Conservation (phyloP, 2,113 vertebrate genomes). For the Bufo gargarizans region DNA sequence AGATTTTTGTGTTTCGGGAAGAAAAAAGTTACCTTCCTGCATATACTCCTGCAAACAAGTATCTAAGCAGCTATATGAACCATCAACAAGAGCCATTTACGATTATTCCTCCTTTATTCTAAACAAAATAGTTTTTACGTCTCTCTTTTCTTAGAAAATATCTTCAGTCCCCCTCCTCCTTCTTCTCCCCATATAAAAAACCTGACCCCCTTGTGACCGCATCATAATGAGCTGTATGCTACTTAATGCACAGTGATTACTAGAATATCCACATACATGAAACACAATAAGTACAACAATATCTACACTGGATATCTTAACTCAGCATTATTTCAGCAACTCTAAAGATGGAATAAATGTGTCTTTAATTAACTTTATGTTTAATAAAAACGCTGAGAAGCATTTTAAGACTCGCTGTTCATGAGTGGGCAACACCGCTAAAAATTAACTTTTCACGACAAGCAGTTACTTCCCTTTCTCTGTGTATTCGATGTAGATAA, state of each 20-base stretch:
- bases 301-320: too few relatives aligned
- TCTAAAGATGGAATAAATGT: too few relatives aligned
- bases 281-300: too few relatives aligned
- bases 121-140: too few relatives aligned
- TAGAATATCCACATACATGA: not conserved
- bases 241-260: not conserved
- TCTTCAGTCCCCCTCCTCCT: too few relatives aligned
- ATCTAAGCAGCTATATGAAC: too few relatives aligned
- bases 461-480: not conserved
- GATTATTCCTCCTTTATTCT: too few relatives aligned
- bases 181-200: not conserved
- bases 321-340: too few relatives aligned
- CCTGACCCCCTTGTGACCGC: not conserved
- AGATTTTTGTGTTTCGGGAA: not conserved
- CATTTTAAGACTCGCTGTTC: not conserved
- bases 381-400: not conserved
- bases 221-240: not conserved
- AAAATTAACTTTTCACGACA: not conserved
- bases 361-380: not conserved
- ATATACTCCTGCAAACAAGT: not conserved
- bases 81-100: too few relatives aligned
- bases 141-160: too few relatives aligned
- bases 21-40: not conserved
- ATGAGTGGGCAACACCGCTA: not conserved
- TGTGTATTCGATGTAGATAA: too few relatives aligned